phyloP scores from a whole-genome alignment of 2,113 vertebrate genomes.

The Bothrops jararaca region DNA sequence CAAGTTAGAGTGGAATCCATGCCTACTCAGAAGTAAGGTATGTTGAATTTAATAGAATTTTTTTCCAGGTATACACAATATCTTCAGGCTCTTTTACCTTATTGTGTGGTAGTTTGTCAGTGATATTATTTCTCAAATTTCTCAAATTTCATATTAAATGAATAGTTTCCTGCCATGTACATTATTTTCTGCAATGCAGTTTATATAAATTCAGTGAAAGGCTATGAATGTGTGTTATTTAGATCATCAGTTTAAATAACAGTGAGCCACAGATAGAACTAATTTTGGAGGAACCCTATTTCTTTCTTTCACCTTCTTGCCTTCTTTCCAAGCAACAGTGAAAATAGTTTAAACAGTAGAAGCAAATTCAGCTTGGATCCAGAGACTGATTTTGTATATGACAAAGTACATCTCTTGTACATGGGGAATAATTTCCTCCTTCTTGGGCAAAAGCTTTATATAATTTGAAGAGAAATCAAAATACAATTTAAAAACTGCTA shows the following conservation, averaged over 20 bases:
- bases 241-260: conserved; percentile 6
- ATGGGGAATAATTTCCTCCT: not conserved
- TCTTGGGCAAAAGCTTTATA: not conserved
- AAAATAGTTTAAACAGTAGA: conserved; percentile 21
- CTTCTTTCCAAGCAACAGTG: not conserved
- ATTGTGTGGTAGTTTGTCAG: not conserved
- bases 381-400: not conserved
- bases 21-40: not conserved
- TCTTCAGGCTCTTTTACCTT: not conserved
- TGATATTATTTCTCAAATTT: too few species aligned
- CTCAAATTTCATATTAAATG: too few species aligned
- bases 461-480: not conserved
- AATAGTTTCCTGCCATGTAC: not conserved
- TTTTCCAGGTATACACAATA: not conserved
- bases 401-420: not conserved
- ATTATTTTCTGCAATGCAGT: not conserved
- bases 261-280: not conserved
- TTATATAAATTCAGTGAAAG: not conserved
- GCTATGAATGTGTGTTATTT: not conserved
- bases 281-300: conserved; percentile 10
- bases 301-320: not conserved
- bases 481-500: not conserved
- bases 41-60: not conserved
- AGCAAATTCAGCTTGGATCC: not conserved
- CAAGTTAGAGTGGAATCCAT: not conserved